Percentiles rank a stretch among this genome's conserved stretches.
These are phyloP conservation scores for Argya squamiceps DNA, from an alignment of 2,797 vertebrate genomes.

Conservation along the genomic window DNA sequence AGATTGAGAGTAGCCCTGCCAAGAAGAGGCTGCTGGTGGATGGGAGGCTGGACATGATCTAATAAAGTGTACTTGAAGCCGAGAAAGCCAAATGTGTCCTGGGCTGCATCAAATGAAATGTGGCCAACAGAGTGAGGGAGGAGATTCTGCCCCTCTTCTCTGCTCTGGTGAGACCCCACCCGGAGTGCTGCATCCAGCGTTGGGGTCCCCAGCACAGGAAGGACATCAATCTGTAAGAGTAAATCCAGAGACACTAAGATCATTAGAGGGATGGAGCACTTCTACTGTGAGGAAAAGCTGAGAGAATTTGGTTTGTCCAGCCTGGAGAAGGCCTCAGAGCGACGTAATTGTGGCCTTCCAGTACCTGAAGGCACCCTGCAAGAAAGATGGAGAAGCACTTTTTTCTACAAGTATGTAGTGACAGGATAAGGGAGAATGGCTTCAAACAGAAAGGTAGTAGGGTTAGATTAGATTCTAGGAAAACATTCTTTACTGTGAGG, in stretches of 20 bases:
- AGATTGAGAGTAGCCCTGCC: neutral
- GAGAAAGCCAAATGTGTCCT: neutral
- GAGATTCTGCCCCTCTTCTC: neutral
- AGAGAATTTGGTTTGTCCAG: neutral
- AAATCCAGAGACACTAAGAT: neutral
- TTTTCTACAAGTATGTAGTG: neutral
- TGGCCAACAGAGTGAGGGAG: neutral
- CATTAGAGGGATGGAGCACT: neutral
- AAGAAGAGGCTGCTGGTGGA: neutral
- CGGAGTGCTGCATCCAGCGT: neutral
- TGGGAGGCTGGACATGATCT: neutral
- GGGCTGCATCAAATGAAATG: neutral
- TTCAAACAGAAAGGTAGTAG: neutral
- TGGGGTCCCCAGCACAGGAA: neutral
- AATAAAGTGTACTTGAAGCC: neutral
- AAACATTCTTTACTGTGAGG: neutral
- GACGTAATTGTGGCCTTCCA: neutral
- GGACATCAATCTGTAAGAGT: neutral
- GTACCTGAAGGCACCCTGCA: neutral
- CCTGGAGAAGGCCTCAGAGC: neutral
- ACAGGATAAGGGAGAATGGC: neutral
- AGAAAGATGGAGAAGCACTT: neutral
- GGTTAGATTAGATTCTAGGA: neutral
- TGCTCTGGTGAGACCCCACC: neutral
- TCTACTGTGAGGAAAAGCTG: neutral